These are phyloP conservation scores for Cetonia aurata DNA, from an alignment of 2,888 invertebrate species.

Conservation along the genomic window DNA sequence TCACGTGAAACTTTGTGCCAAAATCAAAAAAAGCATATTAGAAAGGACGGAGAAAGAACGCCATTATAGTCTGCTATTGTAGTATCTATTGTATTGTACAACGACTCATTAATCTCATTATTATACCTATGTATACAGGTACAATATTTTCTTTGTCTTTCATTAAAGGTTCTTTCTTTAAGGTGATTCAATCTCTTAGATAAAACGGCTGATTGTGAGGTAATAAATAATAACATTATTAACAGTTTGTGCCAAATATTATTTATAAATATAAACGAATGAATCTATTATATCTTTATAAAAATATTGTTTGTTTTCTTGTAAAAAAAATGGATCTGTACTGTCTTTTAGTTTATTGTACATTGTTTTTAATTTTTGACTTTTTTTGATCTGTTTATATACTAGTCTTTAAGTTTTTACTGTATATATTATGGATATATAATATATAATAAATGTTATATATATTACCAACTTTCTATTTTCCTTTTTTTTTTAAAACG, in stretches of 20 bases:
- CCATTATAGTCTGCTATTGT: not conserved
- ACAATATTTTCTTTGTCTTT: not conserved
- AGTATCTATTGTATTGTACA: not conserved
- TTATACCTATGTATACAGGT: not conserved
- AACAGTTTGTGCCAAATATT: conserved; percentile 40
- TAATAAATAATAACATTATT: conserved; percentile 16
- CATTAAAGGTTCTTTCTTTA: too few relatives aligned
- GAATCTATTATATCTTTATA: too few relatives aligned
- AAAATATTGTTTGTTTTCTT: too few relatives aligned
- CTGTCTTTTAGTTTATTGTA: conserved; percentile 1
- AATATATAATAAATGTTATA: conserved; percentile 38
- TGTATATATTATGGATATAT: conserved; percentile 24
- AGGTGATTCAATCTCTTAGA: too few relatives aligned
- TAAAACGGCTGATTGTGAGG: not conserved
- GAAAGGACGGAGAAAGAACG: not conserved
- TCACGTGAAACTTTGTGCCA: conserved; percentile 39
- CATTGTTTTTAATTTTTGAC: conserved; percentile 18
- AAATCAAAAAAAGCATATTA: conserved; percentile 10
- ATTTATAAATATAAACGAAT: conserved; percentile 18
- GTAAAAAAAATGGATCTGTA: too few relatives aligned
- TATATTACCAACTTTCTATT: not conserved
- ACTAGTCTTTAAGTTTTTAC: conserved; percentile 42
- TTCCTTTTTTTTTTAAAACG: conserved; percentile 1
- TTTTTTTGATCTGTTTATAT: conserved; percentile 35
- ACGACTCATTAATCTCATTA: not conserved